phyloP scores from a whole-genome alignment of 2,888 invertebrate species.

The Drosophila conformis region DNA sequence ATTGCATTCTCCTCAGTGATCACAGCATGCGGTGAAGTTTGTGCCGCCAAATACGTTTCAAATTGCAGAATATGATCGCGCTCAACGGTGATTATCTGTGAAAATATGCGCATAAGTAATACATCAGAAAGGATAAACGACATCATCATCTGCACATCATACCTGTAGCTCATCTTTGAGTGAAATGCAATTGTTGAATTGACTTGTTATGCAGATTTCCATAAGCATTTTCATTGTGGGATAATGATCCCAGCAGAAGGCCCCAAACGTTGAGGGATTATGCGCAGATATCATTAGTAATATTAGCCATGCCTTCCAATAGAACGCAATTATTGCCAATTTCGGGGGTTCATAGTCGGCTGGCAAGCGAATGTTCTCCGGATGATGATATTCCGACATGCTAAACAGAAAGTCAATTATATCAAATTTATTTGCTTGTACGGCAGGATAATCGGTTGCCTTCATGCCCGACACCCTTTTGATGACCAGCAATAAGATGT shows the following conservation, averaged over 20 bases:
- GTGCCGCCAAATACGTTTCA: conserved; percentile 96
- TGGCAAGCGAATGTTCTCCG: conserved; percentile 95
- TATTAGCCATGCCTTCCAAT: conserved; percentile 97
- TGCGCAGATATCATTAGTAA: conserved; percentile 95
- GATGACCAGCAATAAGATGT: conserved; percentile 93
- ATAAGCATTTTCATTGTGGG: conserved; percentile 95
- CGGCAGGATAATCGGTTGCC: conserved; percentile 89
- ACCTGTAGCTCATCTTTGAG: conserved; percentile 88
- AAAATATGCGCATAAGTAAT: conserved; percentile 28
- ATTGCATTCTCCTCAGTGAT: conserved; percentile 96
- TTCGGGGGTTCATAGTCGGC: conserved; percentile 92
- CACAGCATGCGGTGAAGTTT: conserved; percentile 91
- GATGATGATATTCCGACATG: conserved; percentile 95
- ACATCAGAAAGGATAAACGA: background rate
- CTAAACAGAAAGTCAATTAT: conserved; percentile 96
- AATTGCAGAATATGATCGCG: conserved; percentile 93
- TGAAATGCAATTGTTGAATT: conserved; percentile 86
- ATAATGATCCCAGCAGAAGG: conserved; percentile 94
- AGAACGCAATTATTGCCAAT: conserved; percentile 95
- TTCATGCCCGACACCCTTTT: conserved; percentile 93
- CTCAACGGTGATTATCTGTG: conserved; percentile 88
- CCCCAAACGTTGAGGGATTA: conserved; percentile 95
- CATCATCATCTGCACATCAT: background rate
- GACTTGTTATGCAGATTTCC: conserved; percentile 98
- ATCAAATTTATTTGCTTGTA: conserved; percentile 92